Evolutionary conservation across 2,797 vertebrate genomes (phyloP).

Genomic region (Scolopax rusticola): DNA sequence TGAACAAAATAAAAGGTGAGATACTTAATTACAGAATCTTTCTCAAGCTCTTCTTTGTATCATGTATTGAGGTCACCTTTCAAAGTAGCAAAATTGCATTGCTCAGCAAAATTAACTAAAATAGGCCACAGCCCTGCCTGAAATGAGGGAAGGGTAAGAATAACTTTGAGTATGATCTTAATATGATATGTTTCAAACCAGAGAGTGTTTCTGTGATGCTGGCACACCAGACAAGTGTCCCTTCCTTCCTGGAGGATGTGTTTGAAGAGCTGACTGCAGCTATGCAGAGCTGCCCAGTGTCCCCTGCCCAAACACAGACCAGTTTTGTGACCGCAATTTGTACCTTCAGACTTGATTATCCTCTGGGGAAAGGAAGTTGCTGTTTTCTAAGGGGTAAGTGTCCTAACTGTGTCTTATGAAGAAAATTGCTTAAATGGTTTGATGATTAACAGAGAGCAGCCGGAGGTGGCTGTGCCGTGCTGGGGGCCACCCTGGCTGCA

Average conservation of each 20-base stretch:
- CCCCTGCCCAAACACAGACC: background rate
- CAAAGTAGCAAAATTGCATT: background rate
- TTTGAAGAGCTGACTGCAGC: background rate
- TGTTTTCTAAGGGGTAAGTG: background rate
- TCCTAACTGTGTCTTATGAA: background rate
- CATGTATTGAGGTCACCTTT: accelerated
- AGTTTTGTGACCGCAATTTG: background rate
- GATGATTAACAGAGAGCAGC: background rate
- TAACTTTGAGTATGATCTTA: background rate
- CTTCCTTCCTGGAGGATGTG: background rate
- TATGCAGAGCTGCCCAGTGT: accelerated
- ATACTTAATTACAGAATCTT: slow-evolving; percentile 61
- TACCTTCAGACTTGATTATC: background rate
- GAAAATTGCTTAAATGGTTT: background rate
- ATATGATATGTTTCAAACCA: background rate
- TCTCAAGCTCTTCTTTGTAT: slow-evolving; percentile 29
- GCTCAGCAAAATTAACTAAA: background rate
- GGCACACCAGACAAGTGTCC: background rate
- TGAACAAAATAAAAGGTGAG: slow-evolving; percentile 81
- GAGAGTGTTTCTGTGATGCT: background rate
- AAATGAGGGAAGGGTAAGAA: background rate
- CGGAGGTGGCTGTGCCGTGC: accelerated
- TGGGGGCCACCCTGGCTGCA: background rate
- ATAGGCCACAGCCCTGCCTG: background rate
- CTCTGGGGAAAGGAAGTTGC: background rate